Base-by-base conservation (phyloP, 2,888 invertebrate genomes). In the Harpalus rubripes region DNA sequence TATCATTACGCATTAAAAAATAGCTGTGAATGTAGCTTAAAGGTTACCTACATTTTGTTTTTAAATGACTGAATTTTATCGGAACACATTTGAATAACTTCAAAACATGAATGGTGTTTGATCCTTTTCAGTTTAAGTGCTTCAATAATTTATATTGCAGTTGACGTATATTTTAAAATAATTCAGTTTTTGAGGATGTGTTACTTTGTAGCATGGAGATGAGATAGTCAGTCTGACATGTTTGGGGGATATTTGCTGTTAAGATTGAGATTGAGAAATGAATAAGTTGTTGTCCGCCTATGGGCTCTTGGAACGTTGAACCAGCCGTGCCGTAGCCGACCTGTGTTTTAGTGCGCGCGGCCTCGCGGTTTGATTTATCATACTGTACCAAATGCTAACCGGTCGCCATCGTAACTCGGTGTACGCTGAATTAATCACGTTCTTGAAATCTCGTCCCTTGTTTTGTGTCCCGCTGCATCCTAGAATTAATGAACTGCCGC, bases 401-500 rank as follows among this genome's bases (percentile, higher is more conserved):
- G 80, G 80, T 65, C 68, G 32, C 65, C 68, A 81, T 81, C 81
- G 81, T 81, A 81, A 81, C 81, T 81, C 68, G 81, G 81, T 81
- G 68, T 26, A 81, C 68, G 81, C 68, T 68, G 41, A 81, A 81
- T 81, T 81, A 81, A 81, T 81, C 81, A 81, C 81, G 81, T 81
- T 81, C 82, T 72, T 82, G 82, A 82, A 82, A 82, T 72, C 82
- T 68, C 56, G 72, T 74, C 72, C 32, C 68, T 44, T 44, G 59
- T 44, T 22, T 56, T 58, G 32, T 78, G 52, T 56, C 76, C 56
- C 32, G 44, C 18, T 76, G 56, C 58, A 59, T 78, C 58, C 56
- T 58, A 52, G 82, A 82, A 82, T 82, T 82, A 82, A 82, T 82
- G 82, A 82, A 82, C 82, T 82, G 82, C 82, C 59, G 82, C 82